Base-by-base conservation (phyloP, 2,797 vertebrate genomes). In the Acrossocheilus wenchowensis region DNA sequence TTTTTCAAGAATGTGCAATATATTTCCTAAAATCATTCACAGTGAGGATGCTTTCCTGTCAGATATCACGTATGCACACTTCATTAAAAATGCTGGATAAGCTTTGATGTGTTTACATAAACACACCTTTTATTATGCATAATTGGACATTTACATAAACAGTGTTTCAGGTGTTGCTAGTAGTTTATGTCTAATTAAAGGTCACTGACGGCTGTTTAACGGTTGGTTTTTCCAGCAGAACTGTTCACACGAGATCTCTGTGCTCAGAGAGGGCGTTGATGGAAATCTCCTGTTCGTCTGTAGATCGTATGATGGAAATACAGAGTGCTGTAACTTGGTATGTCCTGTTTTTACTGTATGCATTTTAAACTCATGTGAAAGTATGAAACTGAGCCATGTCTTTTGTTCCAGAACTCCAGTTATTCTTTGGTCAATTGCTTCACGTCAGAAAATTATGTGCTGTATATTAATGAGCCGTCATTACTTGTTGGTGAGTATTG, bases 301-400 rank as follows among this genome's bases (percentile, higher is more conserved):
- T 57, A 88, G 89, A 17, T 89, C 34, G 5, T 5, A 39, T 0
- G 3, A 0, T 3, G 0, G 0, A 1, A 0, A 2, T 0, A 88
- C 86, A 0, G 0, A 5, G 0, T 96, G 95, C 89, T 94, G 93
- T 66, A 19, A 85, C 3, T 17, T 89, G 94, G 95, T 96, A 92
- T 2, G 90, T 81, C 5, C 12, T 80, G 15, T 73, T 41, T 73
- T 48, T n/a, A 50, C 26, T 23, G 2, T 15, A 45, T 1, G 45
- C 34, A 30, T 34, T 45, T 72, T 21, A 9, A 30, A 19, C 11
- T 6, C 2, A 1, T 50, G 34, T 26, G 23, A 19, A 62, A 1
- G 5, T 52, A 62, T 15, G 30, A 21, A 69, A 36, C 41, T 26
- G 34, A 43, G 1, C 39, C 43, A 1, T 68, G 5, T 26, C 1